Evolutionary conservation across 2,797 vertebrate genomes (phyloP), one percentile per base, ranked within the genome.

Genomic region (Neosilurus hyrtlii): DNA sequence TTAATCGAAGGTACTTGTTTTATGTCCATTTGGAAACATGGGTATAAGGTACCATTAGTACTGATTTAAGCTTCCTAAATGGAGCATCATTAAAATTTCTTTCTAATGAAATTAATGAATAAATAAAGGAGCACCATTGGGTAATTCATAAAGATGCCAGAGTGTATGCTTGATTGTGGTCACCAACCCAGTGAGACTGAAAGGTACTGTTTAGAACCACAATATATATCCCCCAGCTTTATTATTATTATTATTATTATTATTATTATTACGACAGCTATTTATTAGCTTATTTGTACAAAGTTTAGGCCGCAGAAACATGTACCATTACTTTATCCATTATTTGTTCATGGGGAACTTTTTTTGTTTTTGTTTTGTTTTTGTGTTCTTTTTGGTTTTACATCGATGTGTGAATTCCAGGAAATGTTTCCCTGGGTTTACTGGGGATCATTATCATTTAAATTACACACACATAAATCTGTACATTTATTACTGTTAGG

Each of bases 391-490:
- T 26, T 14, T 54, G n/a, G 16, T 74, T 56, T 56, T 20, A 57
- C 35, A 61, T 43, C 10, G 22, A 62, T 22, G 22, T 10, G 22
- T 2, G 75, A 51, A 62, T 16, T 63, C 75, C 15, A 62, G 37
- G 75, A 63, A 78, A 63, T 26, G 37, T 78, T 63, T 63, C 59
- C 9, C n/a, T 35, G 2, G 30, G 11, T 78, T 78, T 22, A 37
- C 0, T n/a, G 30, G 30, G n/a, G 37, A 18, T 77, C 35, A 24
- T 62, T 62, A 18, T 24, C 26, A 51, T 51, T 26, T 24, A 78
- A 78, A 78, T 11, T 37, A 51, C 75, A 68, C 30, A 51, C 18
- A 62, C 37, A 49, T 59, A 24, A n/a, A 77, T 61, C 56, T 62
- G 57, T 71, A 35, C 35, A n/a, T 79, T 30, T 54, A 54, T 71